Base-by-base conservation (phyloP, 2,888 invertebrate species). In the Sycophila texana region DNA sequence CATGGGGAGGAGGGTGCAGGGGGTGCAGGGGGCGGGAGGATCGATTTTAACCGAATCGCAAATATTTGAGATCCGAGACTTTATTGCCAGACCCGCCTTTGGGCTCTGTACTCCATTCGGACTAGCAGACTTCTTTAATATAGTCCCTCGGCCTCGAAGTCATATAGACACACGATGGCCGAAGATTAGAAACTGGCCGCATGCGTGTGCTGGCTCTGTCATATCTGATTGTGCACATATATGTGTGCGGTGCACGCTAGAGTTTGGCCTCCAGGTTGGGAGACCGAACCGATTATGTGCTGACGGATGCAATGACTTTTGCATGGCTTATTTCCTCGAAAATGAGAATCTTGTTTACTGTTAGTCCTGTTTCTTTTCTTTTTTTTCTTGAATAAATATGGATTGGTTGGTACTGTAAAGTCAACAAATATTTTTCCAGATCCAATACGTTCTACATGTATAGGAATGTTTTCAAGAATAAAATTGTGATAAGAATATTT, bases 31-130 rank as follows among this genome's bases (percentile, higher is more conserved):
- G 55, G 18, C 14, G 22, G 51, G 10, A 3, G 20, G 76, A 80
- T 78, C 81, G 81, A 81, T 82, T 80, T 81, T 79, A 82, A 82
- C 78, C 77, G 76, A 76, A 81, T 79, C 55, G 66, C 79, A 81
- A 82, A 81, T 76, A 80, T 82, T 79, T 81, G 79, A 68, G 78
- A 74, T 72, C 39, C 72, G 58, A 58, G 78, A 80, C 75, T 80
- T 80, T 78, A 78, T 82, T 78, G 75, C 61, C 47, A 66, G 73
- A 74, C 73, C 77, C 73, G 72, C 76, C 68, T 80, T 47, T 60
- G 57, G 58, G 4, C 67, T 72, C 72, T 73, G 72, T 73, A 78
- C 73, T 73, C 77, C 14, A 73, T 78, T 67, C 65, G 65, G 65
- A 79, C 79, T 68, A 71, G 20, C 58, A 71, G 63, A 74, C 74